These are phyloP conservation scores for Neopelma chrysocephalum DNA, from an alignment of 2,797 vertebrate genomes.

Conservation along the genomic window DNA sequence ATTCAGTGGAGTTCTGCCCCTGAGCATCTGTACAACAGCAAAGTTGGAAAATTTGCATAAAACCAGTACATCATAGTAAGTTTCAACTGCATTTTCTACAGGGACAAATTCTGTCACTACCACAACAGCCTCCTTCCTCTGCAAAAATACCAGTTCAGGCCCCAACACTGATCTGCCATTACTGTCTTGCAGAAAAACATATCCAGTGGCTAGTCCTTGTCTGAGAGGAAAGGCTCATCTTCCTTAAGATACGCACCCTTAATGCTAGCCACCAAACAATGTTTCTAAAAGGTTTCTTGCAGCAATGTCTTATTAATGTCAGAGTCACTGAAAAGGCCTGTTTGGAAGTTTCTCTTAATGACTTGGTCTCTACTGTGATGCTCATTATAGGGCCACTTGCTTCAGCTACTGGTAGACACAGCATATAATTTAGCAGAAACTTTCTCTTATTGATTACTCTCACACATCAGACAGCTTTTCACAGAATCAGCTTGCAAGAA, in stretches of 20 bases:
- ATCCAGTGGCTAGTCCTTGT: background rate
- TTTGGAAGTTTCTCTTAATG: conserved; percentile 68
- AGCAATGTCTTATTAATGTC: conserved; percentile 60
- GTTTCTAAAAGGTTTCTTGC: conserved; percentile 58
- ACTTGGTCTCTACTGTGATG: conserved; percentile 55
- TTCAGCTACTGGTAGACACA: background rate
- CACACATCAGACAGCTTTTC: conserved; percentile 2
- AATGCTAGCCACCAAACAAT: conserved; percentile 22
- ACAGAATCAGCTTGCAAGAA: background rate
- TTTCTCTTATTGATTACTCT: conserved; percentile 13
- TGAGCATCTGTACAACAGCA: background rate
- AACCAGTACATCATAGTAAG: background rate
- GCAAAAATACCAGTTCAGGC: background rate
- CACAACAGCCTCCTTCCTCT: background rate
- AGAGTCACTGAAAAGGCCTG: conserved; percentile 29
- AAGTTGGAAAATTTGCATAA: background rate
- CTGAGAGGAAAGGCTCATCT: background rate
- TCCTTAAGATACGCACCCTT: conserved; percentile 18
- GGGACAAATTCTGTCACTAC: background rate
- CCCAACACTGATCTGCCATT: background rate
- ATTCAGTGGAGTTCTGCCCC: background rate
- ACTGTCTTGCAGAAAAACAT: background rate
- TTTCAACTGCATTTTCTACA: background rate
- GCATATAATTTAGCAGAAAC: conserved; percentile 20
- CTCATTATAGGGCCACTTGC: conserved; percentile 66